These are phyloP conservation scores for Sardina pilchardus DNA, from an alignment of 2,113 vertebrate genomes.

Conservation along the genomic window DNA sequence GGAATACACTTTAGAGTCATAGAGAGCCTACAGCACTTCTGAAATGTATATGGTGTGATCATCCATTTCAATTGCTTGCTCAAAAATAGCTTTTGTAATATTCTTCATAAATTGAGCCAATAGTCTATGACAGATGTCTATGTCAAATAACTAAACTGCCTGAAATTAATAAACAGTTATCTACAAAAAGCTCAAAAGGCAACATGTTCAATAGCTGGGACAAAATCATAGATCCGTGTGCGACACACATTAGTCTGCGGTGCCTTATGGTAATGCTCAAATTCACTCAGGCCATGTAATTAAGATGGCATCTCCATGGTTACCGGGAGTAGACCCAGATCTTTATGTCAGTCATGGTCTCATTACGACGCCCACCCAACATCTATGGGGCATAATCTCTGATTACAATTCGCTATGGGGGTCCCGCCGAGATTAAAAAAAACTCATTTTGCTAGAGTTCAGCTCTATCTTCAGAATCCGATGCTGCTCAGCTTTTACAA, in stretches of 20 bases:
- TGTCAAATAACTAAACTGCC: too few species aligned
- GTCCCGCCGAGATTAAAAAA: conserved; percentile 23
- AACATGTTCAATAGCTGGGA: background rate
- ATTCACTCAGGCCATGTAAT: background rate
- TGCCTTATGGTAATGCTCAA: background rate
- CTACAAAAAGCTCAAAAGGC: background rate
- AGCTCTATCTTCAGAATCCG: background rate
- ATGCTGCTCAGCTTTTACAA: background rate
- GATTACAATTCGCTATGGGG: background rate
- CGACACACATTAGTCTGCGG: background rate
- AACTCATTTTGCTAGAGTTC: background rate
- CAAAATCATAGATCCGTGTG: background rate
- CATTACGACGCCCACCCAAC: background rate
- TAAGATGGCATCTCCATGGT: background rate
- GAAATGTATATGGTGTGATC: too few species aligned
- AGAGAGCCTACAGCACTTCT: background rate
- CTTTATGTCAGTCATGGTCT: background rate
- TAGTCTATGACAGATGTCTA: background rate
- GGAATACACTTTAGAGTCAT: background rate
- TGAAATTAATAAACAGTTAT: too few species aligned
- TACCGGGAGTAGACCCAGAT: background rate
- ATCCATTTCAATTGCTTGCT: background rate
- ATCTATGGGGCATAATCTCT: conserved; percentile 13
- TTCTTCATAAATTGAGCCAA: background rate
- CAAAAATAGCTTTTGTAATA: background rate